Conservation (phyloP, 2,113 vertebrate genomes). For the Alethe diademata region DNA sequence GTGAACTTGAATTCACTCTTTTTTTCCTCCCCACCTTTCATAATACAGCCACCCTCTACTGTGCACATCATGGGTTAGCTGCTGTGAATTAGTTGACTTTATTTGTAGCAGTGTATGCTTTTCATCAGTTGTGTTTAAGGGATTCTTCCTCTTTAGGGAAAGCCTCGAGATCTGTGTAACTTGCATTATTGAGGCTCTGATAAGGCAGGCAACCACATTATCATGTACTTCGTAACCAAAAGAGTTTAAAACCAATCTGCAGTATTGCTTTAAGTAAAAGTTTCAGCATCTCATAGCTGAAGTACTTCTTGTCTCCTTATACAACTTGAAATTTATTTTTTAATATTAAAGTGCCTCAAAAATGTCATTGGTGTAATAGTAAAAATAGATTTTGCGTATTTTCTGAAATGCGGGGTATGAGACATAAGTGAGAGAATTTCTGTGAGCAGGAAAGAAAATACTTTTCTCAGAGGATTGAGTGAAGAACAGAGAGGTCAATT, state of each 20-base stretch:
- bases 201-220: not conserved
- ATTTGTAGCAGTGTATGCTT: not conserved
- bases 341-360: not conserved
- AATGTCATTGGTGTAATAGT: not conserved
- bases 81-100: not conserved
- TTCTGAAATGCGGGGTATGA: not conserved
- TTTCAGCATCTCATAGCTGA: not conserved
- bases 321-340: constrained; percentile 28
- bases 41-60: not conserved
- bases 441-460: not conserved
- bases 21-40: accelerated
- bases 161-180: not conserved
- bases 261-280: not conserved
- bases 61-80: not conserved
- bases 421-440: constrained; percentile 27
- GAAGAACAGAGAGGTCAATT: constrained; percentile 53
- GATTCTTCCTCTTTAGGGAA: not conserved
- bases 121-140: not conserved
- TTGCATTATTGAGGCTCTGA: not conserved
- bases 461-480: constrained; percentile 26
- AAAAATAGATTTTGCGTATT: constrained; percentile 6
- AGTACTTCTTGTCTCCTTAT: not conserved
- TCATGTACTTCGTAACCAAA: accelerated
- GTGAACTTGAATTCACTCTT: not conserved
- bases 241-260: not conserved